Conservation (phyloP, 2,113 vertebrate species). For the Bubo bubo region DNA sequence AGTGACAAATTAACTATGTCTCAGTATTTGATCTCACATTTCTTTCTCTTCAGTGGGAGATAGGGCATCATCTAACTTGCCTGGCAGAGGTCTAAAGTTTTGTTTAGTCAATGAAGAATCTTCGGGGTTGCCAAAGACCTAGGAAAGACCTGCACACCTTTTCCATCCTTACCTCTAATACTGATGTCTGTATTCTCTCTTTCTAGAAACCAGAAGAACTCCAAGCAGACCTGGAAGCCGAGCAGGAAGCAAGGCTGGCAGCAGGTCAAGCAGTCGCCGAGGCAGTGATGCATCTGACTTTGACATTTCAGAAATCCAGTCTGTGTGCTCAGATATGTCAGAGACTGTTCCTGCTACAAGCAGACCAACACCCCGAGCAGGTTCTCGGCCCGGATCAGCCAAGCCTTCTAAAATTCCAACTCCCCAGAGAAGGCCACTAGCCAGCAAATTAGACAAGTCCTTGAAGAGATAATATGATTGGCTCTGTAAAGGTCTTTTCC, state of each 20-base stretch:
- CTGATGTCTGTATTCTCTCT: not conserved
- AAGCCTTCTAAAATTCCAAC: slow-evolving; percentile 98
- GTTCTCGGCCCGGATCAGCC: slow-evolving; percentile 81
- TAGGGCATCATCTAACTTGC: fast-evolving
- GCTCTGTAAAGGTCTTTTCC: slow-evolving; percentile 65
- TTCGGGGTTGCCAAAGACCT: not conserved
- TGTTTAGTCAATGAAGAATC: not conserved
- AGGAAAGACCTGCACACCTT: not conserved
- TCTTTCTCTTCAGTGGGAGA: not conserved
- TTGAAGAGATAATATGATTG: slow-evolving; percentile 92
- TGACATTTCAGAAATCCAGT: slow-evolving; percentile 98
- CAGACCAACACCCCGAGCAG: slow-evolving; percentile 82
- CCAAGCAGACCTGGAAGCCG: slow-evolving; percentile 86
- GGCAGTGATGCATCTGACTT: slow-evolving; percentile 98
- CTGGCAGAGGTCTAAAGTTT: not conserved
- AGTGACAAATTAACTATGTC: not conserved
- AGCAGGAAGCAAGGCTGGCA: slow-evolving; percentile 94
- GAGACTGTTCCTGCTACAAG: slow-evolving; percentile 85
- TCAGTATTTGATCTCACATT: not conserved
- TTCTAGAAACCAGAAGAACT: slow-evolving; percentile 82
- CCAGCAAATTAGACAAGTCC: slow-evolving; percentile 89
- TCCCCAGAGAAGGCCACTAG: slow-evolving; percentile 86
- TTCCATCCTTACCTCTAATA: not conserved
- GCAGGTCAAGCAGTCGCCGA: slow-evolving; percentile 92
- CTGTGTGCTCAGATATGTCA: slow-evolving; percentile 90